Percentiles rank a stretch among this genome's conserved stretches.
These are phyloP conservation scores for Scelioninae gen. 2 DNA, from an alignment of 2,888 invertebrate genomes.

Conservation along the genomic window DNA sequence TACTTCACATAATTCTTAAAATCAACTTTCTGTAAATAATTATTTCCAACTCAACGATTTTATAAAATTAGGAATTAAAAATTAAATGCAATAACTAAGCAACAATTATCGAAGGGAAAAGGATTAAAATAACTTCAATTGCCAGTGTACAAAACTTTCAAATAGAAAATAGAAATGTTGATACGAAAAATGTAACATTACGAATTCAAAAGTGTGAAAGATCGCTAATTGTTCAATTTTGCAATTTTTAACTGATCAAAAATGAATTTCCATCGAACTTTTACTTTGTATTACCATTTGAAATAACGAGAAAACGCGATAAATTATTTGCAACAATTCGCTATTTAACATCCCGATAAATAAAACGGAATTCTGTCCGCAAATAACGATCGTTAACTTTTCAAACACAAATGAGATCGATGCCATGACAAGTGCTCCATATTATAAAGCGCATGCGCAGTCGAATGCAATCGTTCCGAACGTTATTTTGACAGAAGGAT, in stretches of 20 bases:
- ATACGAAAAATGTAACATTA: neutral
- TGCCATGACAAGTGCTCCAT: neutral
- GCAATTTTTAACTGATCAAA: neutral
- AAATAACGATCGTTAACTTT: constrained; percentile 23
- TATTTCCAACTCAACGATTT: too few relatives aligned
- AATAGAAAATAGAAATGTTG: neutral
- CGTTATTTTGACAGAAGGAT: constrained; percentile 31
- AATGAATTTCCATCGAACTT: constrained; percentile 11
- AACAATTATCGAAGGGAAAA: too few relatives aligned
- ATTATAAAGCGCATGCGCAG: constrained; percentile 6
- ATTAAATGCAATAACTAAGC: too few relatives aligned
- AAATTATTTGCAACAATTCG: too few relatives aligned
- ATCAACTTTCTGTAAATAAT: too few relatives aligned
- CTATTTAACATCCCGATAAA: constrained; percentile 13
- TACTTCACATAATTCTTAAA: too few relatives aligned
- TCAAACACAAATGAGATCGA: constrained; percentile 27
- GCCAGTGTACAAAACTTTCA: too few relatives aligned
- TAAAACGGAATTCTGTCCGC: constrained; percentile 5
- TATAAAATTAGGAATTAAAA: too few relatives aligned
- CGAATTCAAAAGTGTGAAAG: neutral
- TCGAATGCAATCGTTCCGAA: constrained; percentile 1
- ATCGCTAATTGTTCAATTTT: neutral
- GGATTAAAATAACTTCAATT: neutral
- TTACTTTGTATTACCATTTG: constrained; percentile 7
- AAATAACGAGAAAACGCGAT: constrained; percentile 10